phyloP scores from a whole-genome alignment of 2,113 vertebrate species.

The Antechinus flavipes region DNA sequence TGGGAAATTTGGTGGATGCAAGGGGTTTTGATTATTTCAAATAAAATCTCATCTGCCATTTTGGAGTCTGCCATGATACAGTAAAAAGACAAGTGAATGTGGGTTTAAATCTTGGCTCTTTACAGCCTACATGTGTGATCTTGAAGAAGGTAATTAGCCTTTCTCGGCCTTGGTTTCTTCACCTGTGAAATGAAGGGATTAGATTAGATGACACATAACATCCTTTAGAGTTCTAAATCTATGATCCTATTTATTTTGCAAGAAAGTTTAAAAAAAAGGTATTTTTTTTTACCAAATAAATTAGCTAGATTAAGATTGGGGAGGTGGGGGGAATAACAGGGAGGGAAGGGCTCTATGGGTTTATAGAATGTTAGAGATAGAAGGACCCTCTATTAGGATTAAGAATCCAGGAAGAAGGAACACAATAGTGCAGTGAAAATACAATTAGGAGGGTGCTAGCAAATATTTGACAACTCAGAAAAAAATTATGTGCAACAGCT shows the following conservation, averaged over 20 bases:
- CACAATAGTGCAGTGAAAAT: neutral
- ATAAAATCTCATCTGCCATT: neutral
- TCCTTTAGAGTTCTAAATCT: neutral
- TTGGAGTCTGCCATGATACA: neutral
- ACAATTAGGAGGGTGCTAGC: neutral
- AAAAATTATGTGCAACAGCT: neutral
- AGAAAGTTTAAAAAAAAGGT: neutral
- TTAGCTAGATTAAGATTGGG: neutral
- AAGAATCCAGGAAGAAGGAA: neutral
- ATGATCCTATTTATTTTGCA: neutral
- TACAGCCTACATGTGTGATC: neutral
- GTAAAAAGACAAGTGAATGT: neutral
- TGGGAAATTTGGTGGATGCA: constrained; percentile 35
- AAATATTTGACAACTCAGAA: neutral
- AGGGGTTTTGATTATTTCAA: constrained; percentile 9
- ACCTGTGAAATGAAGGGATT: neutral
- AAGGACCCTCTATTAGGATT: neutral
- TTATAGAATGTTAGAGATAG: neutral
- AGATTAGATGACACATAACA: neutral
- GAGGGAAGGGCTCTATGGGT: neutral
- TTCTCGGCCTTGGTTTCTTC: neutral
- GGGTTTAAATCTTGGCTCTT: neutral
- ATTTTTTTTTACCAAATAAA: neutral
- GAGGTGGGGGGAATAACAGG: no score
- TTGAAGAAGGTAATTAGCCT: neutral